These are phyloP conservation scores for Laothoe populi DNA, from an alignment of 2,888 invertebrate species.

Conservation along the genomic window DNA sequence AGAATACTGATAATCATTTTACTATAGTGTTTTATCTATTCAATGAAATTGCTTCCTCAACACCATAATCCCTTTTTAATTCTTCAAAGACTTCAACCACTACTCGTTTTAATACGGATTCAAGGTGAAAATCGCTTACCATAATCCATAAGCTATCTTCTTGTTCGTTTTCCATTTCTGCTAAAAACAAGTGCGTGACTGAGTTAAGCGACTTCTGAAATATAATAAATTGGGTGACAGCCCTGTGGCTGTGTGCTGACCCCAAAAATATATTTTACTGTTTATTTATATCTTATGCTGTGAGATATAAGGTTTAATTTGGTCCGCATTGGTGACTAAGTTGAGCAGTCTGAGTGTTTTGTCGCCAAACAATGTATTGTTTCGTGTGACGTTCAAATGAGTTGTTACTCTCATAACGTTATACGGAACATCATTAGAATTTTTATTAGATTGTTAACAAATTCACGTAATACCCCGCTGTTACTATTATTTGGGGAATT, in stretches of 20 bases:
- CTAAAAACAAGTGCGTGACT: background rate
- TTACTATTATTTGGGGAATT: background rate
- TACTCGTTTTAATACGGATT: no score
- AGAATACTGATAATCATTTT: no score
- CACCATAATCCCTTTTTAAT: no score
- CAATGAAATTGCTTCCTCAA: no score
- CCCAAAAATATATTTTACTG: background rate
- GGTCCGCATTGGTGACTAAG: background rate
- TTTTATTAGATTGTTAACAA: slow-evolving; percentile 23
- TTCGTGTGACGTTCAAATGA: slow-evolving; percentile 20
- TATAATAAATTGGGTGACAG: slow-evolving; percentile 6
- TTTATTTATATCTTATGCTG: background rate
- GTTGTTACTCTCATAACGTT: slow-evolving; percentile 9
- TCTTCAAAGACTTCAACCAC: no score
- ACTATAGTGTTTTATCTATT: no score
- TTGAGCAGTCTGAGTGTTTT: background rate
- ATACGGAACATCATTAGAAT: slow-evolving; percentile 19
- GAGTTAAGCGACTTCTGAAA: background rate
- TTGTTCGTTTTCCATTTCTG: background rate
- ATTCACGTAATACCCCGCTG: background rate
- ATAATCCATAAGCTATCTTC: background rate
- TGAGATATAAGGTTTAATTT: background rate
- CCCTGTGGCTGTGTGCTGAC: slow-evolving; percentile 4
- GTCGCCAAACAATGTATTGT: slow-evolving; percentile 23
- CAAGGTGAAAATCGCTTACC: no score